These are phyloP conservation scores for Ladona fulva DNA, from an alignment of 1,140 invertebrate species.

Conservation along the genomic window DNA sequence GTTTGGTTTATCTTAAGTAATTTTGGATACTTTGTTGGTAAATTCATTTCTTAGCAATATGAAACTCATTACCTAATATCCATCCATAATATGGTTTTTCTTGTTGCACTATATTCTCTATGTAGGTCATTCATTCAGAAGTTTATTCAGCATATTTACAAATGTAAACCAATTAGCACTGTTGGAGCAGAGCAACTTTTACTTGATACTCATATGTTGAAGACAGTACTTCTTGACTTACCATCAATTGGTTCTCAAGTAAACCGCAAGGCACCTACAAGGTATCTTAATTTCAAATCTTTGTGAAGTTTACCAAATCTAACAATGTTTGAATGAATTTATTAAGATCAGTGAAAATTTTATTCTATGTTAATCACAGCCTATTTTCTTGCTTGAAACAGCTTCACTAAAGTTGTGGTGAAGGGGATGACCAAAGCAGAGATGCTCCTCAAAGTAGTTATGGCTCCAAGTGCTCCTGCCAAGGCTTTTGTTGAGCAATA, in stretches of 20 bases:
- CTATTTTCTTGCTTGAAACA: conserved; percentile 29
- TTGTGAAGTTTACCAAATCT: too few relatives aligned
- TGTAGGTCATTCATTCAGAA: conserved; percentile 88
- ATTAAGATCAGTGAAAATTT: too few relatives aligned
- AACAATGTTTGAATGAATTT: too few relatives aligned
- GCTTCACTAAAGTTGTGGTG: conserved; percentile 76
- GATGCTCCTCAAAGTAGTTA: conserved; percentile 96
- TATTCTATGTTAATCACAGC: too few relatives aligned
- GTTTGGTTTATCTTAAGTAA: too few relatives aligned
- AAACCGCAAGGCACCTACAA: conserved; percentile 75
- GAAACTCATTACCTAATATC: too few relatives aligned
- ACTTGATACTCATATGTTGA: conserved; percentile 94
- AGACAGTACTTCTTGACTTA: conserved; percentile 89
- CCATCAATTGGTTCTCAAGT: conserved; percentile 87
- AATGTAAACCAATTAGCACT: conserved; percentile 87
- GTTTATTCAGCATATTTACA: conserved; percentile 86
- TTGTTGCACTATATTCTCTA: conserved; percentile 23
- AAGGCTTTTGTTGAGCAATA: conserved; percentile 82
- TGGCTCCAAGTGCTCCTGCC: conserved; percentile 78
- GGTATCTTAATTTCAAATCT: conserved; percentile 32
- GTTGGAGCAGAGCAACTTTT: conserved; percentile 95
- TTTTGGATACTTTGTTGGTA: too few relatives aligned
- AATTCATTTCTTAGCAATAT: too few relatives aligned
- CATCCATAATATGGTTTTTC: too few relatives aligned
- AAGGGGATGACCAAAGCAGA: conserved; percentile 97